These are phyloP conservation scores for Hyperopisus bebe DNA, from an alignment of 2,113 vertebrate species.

Conservation along the genomic window DNA sequence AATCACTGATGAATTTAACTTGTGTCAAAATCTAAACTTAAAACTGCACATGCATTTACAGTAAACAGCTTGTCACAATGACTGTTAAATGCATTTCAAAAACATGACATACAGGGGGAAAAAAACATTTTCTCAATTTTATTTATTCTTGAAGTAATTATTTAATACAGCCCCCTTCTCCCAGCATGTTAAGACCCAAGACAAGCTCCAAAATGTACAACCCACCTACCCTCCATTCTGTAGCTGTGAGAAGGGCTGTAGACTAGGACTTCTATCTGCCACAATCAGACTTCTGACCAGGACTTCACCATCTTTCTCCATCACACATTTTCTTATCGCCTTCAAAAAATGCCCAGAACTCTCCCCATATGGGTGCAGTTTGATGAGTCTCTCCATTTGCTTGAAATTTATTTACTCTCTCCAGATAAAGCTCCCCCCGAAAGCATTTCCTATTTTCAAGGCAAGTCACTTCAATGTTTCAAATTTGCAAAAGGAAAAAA, in stretches of 20 bases:
- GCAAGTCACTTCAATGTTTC: conserved; percentile 52
- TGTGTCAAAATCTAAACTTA: background rate
- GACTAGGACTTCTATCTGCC: conserved; percentile 62
- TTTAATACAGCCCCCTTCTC: background rate
- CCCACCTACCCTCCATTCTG: background rate
- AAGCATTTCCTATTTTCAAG: conserved; percentile 50
- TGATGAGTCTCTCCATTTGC: conserved; percentile 65
- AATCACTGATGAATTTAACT: background rate
- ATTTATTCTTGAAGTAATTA: conserved; percentile 75
- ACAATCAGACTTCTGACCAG: conserved; percentile 59
- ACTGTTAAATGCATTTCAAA: conserved; percentile 1
- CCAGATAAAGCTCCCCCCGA: conserved; percentile 36
- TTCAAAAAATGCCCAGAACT: conserved; percentile 69
- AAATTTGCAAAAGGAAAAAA: conserved; percentile 61
- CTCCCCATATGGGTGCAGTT: conserved; percentile 43
- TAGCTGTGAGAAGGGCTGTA: conserved; percentile 47
- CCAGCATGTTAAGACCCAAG: background rate
- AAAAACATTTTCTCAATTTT: conserved; percentile 47
- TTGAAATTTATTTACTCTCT: conserved; percentile 53
- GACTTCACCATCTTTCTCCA: conserved; percentile 47
- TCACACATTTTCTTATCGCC: conserved; percentile 55
- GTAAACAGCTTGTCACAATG: background rate
- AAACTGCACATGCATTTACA: background rate
- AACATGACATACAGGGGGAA: background rate
- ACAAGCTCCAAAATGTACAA: background rate